Base-by-base conservation (phyloP, 2,113 vertebrate species). In the Cygnus buccinator region DNA sequence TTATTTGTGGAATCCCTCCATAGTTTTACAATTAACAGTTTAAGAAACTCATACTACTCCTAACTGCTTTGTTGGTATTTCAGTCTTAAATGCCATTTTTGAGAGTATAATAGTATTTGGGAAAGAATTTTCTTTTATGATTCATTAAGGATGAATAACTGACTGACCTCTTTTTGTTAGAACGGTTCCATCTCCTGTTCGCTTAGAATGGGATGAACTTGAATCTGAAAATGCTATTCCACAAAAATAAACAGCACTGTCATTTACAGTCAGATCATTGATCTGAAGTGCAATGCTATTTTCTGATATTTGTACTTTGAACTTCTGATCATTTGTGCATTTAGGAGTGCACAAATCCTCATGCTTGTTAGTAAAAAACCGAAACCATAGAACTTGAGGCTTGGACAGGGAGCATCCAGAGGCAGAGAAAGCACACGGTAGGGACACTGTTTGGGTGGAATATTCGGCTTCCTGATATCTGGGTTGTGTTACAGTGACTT, bases 221-320 rank as follows among this genome's bases (percentile, higher is more conserved):
- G 93, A 96, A 3, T 41, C 13, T 28, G 46, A 5, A 86, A 95
- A 97, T 68, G 96, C 95, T 50, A 98, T 87, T 68, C 98, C 98
- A 76, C 98, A 98, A 92, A 98, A 58, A 18, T 98, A 98, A 93
- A 98, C 46, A 37, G 93, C 98, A 0, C 90, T 98, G 95, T 98
- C 98, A 2, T 96, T 84, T 55, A 31, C 10, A 11, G 75, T 66
- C 79, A 95, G n/a, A 5, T 82, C 10, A 18, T 87, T 94, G 26
- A 98, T 97, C 16, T 95, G 87, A 77, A 98, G 97, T 39, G 50
- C 78, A 50, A 62, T 39, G 20, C 20, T 85, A 0, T 66, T 91
- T 52, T 6, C 3, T 14, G 43, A 18, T 18, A 1, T 18, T 48
- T 23, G 29, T n/a, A 94, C 78, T 48, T 65, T 70, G 67, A 97